Conservation (phyloP, 2,888 invertebrate genomes). For the Cordilura impudica region DNA sequence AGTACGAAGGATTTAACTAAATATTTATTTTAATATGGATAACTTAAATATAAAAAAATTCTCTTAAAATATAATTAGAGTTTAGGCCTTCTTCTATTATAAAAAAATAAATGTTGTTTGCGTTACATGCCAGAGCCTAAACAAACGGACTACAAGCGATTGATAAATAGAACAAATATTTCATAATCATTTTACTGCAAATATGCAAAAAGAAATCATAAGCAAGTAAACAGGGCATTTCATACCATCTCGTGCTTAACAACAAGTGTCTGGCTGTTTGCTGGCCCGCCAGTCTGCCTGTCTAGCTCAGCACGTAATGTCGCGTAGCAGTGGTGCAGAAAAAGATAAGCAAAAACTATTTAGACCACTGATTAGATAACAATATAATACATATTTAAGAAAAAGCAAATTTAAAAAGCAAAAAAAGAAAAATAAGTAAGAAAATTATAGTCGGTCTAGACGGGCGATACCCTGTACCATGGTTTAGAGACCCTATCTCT, state of each 20-base stretch:
- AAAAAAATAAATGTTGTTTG: no score
- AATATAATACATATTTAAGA: no score
- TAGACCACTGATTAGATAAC: background rate
- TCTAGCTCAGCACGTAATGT: background rate
- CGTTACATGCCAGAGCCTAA: background rate
- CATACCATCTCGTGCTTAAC: background rate
- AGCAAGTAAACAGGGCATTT: background rate
- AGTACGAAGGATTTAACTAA: no score
- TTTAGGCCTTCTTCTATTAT: no score
- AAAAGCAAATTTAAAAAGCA: no score
- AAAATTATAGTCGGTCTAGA: background rate
- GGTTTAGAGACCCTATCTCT: no score
- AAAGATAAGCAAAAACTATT: background rate
- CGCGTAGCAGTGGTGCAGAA: background rate
- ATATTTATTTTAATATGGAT: no score
- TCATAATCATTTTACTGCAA: constrained; percentile 5
- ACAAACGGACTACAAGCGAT: background rate
- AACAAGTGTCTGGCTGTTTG: background rate
- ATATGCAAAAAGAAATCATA: background rate
- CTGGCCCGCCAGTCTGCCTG: background rate
- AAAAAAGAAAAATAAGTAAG: background rate
- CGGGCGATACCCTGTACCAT: no score
- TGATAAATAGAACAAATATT: background rate
- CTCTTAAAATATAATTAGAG: no score
- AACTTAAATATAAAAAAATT: no score